Conservation (phyloP, 2,888 invertebrate genomes). For the Tetragonula carbonaria region DNA sequence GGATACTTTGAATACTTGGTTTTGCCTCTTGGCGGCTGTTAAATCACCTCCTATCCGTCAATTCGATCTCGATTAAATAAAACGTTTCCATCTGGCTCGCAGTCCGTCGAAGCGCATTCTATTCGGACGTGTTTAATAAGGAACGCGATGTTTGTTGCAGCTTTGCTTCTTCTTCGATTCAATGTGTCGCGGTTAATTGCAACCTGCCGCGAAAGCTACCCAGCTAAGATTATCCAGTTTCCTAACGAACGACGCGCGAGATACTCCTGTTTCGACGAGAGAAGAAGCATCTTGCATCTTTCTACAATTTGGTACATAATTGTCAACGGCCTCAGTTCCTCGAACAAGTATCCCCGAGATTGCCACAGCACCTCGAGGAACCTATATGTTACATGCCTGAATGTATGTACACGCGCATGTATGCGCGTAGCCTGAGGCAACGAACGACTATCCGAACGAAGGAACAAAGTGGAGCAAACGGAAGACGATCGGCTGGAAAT, state of each 20-base stretch:
- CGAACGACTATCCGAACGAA: neutral
- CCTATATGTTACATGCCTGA: too few relatives aligned
- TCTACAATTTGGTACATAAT: too few relatives aligned
- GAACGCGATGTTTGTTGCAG: neutral
- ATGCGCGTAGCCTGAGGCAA: neutral
- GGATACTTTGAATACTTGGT: neutral
- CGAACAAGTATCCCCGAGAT: neutral
- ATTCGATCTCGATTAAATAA: conserved; percentile 5
- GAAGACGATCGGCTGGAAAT: conserved; percentile 39
- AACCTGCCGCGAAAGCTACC: neutral
- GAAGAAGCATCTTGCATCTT: neutral
- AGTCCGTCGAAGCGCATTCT: neutral
- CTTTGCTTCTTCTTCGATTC: neutral
- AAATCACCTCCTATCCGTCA: neutral
- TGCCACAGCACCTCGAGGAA: too few relatives aligned
- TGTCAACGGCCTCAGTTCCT: neutral
- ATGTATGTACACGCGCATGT: too few relatives aligned
- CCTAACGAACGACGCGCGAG: neutral
- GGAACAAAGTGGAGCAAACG: conserved; percentile 10
- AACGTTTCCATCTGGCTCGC: neutral
- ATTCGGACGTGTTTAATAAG: neutral
- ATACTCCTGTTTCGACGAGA: neutral
- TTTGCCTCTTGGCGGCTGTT: neutral
- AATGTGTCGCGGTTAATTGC: neutral
- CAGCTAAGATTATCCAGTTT: neutral